Evolutionary conservation across 2,888 invertebrate species (phyloP), one percentile per base, ranked within the genome.

Genomic region (Norana najaformis): DNA sequence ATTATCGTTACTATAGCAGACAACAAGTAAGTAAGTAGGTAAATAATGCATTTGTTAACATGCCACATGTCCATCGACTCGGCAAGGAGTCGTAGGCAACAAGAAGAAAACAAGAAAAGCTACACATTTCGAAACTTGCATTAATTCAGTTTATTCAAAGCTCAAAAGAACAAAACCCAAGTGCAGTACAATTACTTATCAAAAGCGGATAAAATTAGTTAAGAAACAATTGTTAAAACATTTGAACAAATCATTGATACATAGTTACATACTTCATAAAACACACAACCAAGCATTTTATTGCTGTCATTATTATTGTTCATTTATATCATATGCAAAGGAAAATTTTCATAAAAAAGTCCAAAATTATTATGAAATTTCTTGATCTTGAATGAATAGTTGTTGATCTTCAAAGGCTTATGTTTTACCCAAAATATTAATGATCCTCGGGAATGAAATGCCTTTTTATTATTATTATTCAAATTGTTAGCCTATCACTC

Each of bases 181-280:
- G 69, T 69, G 69, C n/a, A 69, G 69, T 69, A 69, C 69, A 69
- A 69, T 69, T 69, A 69, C 30, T 69, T 69, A 69, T 69, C n/a
- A 69, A 69, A 69, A 69, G n/a, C 8, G 11, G 69, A 13, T 69
- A 69, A 69, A 69, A 69, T 69, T n/a, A 69, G 69, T 69, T 69
- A 69, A 69, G 69, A 69, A 69, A 69, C 69, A n/a, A 69, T n/a
- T 6, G 69, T 69, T 69, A 69, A 69, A 69, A 69, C 69, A 69
- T 69, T n/a, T n/a, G 69, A 69, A n/a, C n/a, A 69, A n/a, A 69
- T 69, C 30, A 69, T 30, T 69, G n/a, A 69, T 69, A n/a, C n/a
- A 69, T 11, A n/a, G 8, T 69, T 69, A 6, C 69, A 69, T 69
- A 69, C 69, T 69, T 69, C 69, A n/a, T 69, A 30, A 30, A 69